Conservation (phyloP, 2,797 vertebrate genomes). For the Dendrocincla tyrannina region DNA sequence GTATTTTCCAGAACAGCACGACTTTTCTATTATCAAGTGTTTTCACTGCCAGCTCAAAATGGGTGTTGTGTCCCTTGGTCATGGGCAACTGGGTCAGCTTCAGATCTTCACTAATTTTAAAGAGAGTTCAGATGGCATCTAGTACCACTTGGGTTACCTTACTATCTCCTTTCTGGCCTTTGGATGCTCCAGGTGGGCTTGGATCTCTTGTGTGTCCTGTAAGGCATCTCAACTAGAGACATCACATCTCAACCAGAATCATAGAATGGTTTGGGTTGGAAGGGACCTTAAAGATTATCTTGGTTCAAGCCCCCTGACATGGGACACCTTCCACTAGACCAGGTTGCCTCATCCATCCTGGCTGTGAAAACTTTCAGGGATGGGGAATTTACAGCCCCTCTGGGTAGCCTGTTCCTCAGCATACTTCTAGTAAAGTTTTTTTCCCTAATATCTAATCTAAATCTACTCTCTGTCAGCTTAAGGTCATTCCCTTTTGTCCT, state of each 20-base stretch:
- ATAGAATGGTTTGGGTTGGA: not conserved
- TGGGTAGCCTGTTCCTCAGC: rapidly evolving
- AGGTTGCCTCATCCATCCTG: not conserved
- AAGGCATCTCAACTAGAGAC: not conserved
- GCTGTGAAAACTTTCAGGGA: not conserved
- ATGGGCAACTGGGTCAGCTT: not conserved
- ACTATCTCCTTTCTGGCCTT: not conserved
- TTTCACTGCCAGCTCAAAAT: not conserved
- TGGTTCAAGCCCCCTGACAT: not conserved
- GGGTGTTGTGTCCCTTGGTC: rapidly evolving
- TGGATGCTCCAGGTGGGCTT: not conserved
- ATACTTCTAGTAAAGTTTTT: not conserved
- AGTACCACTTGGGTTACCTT: not conserved
- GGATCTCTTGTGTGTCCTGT: not conserved
- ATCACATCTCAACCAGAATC: not conserved
- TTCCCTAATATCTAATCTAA: not conserved
- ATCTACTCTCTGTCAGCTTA: not conserved
- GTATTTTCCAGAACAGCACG: not conserved
- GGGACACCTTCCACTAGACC: not conserved
- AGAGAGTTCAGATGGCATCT: not conserved
- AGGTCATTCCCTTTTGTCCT: not conserved
- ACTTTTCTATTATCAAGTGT: not conserved
- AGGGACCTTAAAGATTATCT: not conserved
- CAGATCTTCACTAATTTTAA: not conserved
- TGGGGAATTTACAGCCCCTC: not conserved